These are phyloP conservation scores for Oedothorax gibbosus DNA, from an alignment of 1,140 invertebrate genomes.

Conservation along the genomic window DNA sequence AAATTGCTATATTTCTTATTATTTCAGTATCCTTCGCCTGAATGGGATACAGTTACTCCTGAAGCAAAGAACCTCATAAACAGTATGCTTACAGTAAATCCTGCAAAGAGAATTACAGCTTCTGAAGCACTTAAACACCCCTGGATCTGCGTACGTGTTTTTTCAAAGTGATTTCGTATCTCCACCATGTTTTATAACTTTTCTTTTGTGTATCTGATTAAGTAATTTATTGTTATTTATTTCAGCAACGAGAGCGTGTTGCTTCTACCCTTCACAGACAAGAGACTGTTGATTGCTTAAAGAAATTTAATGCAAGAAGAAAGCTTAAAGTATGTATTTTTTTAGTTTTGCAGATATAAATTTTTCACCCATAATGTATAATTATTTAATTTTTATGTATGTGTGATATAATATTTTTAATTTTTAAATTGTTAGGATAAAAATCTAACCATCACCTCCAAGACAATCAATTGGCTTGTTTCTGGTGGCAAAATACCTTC, in stretches of 20 bases:
- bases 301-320: conserved; percentile 99
- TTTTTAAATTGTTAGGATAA: too few species aligned
- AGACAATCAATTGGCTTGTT: too few species aligned
- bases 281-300: conserved; percentile 99
- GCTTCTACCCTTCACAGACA: conserved; percentile 98
- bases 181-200: background rate
- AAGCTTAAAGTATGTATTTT: conserved; percentile 83
- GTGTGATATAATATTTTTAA: background rate
- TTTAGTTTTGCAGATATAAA: background rate
- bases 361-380: too few species aligned
- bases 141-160: conserved; percentile 86
- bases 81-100: conserved; percentile 99
- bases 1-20: conserved; percentile 9
- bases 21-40: conserved; percentile 94
- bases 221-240: conserved; percentile 30
- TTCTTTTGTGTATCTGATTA: background rate
- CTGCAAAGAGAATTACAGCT: conserved; percentile 96
- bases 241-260: conserved; percentile 92
- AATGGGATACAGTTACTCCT: conserved; percentile 99
- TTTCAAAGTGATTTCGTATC: background rate
- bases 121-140: conserved; percentile 98
- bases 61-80: conserved; percentile 99
- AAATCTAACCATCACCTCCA: too few species aligned
- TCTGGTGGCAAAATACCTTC: too few species aligned
- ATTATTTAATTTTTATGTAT: background rate